Percentiles rank a stretch among this genome's conserved stretches.
phyloP scores from a whole-genome alignment of 92 coral and sea anemone genomes.

The Pocillopora meandrina region DNA sequence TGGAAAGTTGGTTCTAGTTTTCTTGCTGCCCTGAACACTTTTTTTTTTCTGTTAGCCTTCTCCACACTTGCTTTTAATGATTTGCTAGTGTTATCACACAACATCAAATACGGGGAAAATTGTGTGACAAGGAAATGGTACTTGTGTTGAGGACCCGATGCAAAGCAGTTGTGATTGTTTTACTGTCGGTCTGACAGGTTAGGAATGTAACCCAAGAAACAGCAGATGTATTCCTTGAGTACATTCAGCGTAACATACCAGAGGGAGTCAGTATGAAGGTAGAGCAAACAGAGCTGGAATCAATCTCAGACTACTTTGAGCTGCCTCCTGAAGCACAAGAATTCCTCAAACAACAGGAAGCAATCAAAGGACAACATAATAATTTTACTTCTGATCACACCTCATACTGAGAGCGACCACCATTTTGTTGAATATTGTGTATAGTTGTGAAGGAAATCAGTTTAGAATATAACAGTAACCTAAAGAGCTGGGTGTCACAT shows the following conservation, averaged over 20 bases:
- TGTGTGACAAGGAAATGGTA: background rate
- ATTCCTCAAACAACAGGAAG: conserved; percentile 60
- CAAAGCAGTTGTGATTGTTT: background rate
- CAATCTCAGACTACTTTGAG: conserved; percentile 65
- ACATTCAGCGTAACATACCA: conserved; percentile 94
- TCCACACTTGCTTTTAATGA: too few relatives aligned
- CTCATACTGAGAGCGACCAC: background rate
- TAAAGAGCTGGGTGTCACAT: too few relatives aligned
- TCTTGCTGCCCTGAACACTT: too few relatives aligned
- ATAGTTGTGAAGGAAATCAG: background rate
- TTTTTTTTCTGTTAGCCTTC: too few relatives aligned
- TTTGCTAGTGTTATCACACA: background rate
- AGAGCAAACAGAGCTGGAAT: conserved; percentile 83
- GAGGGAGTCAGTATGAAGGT: conserved; percentile 98
- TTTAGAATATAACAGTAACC: background rate
- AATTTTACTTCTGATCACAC: background rate
- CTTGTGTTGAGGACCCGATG: too few relatives aligned
- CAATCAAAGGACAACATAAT: too few relatives aligned
- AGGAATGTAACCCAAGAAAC: conserved; percentile 85
- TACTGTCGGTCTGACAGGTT: conserved; percentile 43
- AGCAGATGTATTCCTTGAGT: conserved; percentile 93
- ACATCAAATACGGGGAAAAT: too few relatives aligned
- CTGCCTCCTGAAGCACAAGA: conserved; percentile 87
- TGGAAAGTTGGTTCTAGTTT: too few relatives aligned
- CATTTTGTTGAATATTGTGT: background rate